Percentiles rank a stretch among this genome's conserved stretches.
These are phyloP conservation scores for Hemithea aestivaria DNA, from an alignment of 2,888 invertebrate genomes.

Conservation along the genomic window DNA sequence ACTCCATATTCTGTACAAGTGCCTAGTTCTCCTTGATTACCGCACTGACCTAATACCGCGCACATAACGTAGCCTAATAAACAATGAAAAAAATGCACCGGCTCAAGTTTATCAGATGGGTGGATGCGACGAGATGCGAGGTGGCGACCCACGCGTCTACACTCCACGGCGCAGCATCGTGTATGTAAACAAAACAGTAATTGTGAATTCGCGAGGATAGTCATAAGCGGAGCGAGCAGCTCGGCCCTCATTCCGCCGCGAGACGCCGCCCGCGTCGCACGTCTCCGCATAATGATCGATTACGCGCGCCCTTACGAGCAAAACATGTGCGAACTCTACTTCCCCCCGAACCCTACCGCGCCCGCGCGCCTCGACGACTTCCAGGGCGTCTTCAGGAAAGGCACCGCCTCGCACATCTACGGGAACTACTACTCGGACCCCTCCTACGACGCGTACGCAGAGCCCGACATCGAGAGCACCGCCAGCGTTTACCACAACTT, in stretches of 20 bases:
- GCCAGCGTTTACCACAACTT: conserved; percentile 65
- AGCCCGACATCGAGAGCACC: conserved; percentile 59
- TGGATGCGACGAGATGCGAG: conserved; percentile 11
- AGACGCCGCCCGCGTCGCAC: conserved; percentile 48
- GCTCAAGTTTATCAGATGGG: conserved; percentile 12
- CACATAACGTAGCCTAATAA: conserved; percentile 27
- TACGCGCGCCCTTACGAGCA: conserved; percentile 70
- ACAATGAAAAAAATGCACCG: conserved; percentile 26
- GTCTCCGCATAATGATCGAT: conserved; percentile 61
- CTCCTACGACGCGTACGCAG: conserved; percentile 57
- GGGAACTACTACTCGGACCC: conserved; percentile 60
- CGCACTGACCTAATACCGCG: conserved; percentile 19
- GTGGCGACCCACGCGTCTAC: conserved; percentile 21
- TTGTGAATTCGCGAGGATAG: conserved; percentile 45
- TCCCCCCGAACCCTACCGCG: conserved; percentile 53
- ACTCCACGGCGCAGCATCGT: conserved; percentile 28
- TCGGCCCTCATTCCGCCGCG: conserved; percentile 51
- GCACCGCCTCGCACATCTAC: conserved; percentile 57
- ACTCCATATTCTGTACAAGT: conserved; percentile 2
- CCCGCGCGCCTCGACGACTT: conserved; percentile 70
- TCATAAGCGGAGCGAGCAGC: conserved; percentile 41
- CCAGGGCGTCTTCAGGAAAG: conserved; percentile 70
- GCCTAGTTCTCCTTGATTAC: conserved; percentile 23
- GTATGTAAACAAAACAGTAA: conserved; percentile 66
- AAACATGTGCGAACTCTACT: conserved; percentile 67